Conservation (phyloP, 2,888 invertebrate genomes). For the Harpalus rufipes region DNA sequence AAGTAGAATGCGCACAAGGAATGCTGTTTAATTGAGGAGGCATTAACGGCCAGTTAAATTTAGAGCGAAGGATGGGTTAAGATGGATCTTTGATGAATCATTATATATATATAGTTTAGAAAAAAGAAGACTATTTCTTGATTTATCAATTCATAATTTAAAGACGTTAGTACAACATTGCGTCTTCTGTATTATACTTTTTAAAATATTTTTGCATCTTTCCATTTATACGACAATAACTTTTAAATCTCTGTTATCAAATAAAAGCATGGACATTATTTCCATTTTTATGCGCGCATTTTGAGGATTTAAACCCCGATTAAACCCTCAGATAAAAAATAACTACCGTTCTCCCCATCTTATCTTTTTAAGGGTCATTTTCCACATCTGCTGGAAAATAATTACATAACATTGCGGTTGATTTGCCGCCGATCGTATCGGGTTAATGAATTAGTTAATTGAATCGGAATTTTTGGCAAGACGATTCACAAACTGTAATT, state of each 20-base stretch:
- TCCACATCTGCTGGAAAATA: conserved; percentile 21
- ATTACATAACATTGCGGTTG: conserved; percentile 37
- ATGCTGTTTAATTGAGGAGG: neutral
- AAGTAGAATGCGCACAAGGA: neutral
- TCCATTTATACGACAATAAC: neutral
- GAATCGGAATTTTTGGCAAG: conserved; percentile 34
- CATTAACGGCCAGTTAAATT: neutral
- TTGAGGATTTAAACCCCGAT: conserved; percentile 17
- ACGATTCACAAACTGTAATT: conserved; percentile 43
- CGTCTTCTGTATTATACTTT: neutral
- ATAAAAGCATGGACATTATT: neutral
- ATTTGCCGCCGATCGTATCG: conserved; percentile 15
- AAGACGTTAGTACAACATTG: neutral
- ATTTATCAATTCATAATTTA: too few relatives aligned
- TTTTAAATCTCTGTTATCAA: conserved; percentile 4
- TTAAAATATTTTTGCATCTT: neutral
- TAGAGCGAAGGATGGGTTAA: neutral
- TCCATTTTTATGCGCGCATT: neutral
- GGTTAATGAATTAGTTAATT: conserved; percentile 52
- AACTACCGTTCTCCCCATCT: neutral
- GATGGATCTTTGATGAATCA: neutral
- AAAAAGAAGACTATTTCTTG: too few relatives aligned
- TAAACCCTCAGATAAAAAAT: conserved; percentile 4
- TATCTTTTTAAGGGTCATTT: conserved; percentile 20
- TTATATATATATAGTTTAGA: too few relatives aligned